Percentiles rank a stretch among this genome's conserved stretches.
Conservation (phyloP, 2,888 invertebrate species). For the Drosophila suboccidentalis region DNA sequence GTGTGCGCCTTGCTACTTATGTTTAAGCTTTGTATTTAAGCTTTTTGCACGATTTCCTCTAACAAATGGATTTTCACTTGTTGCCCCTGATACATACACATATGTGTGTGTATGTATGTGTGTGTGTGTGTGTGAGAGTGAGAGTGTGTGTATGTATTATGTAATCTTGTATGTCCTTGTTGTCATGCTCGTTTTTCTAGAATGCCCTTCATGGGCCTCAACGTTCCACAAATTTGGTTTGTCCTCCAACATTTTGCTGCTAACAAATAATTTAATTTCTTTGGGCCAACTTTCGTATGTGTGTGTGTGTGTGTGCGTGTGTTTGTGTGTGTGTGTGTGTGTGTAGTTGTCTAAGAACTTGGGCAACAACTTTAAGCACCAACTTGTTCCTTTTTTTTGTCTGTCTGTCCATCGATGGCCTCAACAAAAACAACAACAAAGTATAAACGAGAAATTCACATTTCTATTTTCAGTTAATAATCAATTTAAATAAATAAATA, state of each 20-base stretch:
- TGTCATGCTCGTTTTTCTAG: constrained; percentile 69
- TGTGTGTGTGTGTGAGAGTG: constrained; percentile 1
- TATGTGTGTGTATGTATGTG: neutral
- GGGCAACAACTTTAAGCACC: constrained; percentile 43
- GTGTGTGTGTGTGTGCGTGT: neutral
- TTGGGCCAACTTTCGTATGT: constrained; percentile 37
- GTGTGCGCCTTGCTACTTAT: constrained; percentile 65
- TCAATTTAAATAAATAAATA: constrained; percentile 38
- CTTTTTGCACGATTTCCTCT: constrained; percentile 81
- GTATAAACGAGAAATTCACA: constrained; percentile 8
- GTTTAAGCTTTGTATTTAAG: constrained; percentile 82
- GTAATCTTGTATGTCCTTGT: constrained; percentile 72
- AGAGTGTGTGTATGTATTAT: constrained; percentile 36
- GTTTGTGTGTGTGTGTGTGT: neutral
- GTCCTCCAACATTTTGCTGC: constrained; percentile 44
- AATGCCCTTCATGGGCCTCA: constrained; percentile 49
- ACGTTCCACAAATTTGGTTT: constrained; percentile 10
- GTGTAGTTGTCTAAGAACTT: constrained; percentile 23
- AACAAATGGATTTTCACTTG: constrained; percentile 80
- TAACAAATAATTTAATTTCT: constrained; percentile 77
- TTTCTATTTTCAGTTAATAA: constrained; percentile 48
- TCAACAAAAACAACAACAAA: constrained; percentile 6
- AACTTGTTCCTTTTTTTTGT: constrained; percentile 27
- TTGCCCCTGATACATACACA: constrained; percentile 60
- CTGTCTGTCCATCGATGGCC: constrained; percentile 21